Evolutionary conservation across 2,113 vertebrate species (phyloP).

Genomic region (Mirza zaza): DNA sequence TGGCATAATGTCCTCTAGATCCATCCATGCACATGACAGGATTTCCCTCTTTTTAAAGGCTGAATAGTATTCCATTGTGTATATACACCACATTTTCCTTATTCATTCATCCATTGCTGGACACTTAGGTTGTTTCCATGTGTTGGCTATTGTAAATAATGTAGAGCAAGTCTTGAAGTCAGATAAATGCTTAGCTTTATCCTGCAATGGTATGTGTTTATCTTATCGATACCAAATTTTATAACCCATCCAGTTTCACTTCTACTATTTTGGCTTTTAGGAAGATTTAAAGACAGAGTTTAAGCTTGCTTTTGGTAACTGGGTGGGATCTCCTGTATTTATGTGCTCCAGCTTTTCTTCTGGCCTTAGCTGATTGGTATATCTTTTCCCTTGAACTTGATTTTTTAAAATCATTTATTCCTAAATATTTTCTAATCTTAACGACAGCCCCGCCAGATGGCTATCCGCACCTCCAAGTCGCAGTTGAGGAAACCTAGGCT

Average conservation of each 20-base stretch:
- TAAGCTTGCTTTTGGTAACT: neutral
- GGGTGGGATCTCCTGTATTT: neutral
- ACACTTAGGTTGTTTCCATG: neutral
- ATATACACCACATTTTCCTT: neutral
- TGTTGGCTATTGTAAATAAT: neutral
- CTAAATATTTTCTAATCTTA: neutral
- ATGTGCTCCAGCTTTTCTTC: neutral
- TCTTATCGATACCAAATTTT: neutral
- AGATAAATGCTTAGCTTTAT: neutral
- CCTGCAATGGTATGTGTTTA: neutral
- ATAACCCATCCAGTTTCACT: neutral
- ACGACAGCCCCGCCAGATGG: neutral
- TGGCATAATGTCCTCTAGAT: too few species aligned
- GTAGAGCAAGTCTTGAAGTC: neutral
- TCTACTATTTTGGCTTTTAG: neutral
- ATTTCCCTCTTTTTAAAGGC: neutral
- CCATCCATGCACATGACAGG: neutral
- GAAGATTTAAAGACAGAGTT: neutral
- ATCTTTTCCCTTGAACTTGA: conserved; percentile 4
- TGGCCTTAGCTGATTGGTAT: neutral
- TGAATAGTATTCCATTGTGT: neutral
- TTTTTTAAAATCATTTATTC: neutral
- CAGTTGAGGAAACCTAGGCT: neutral
- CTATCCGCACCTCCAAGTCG: neutral
- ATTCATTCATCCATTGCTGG: neutral